Conservation (phyloP, 2,888 invertebrate species). For the Cryptus viduatorius region DNA sequence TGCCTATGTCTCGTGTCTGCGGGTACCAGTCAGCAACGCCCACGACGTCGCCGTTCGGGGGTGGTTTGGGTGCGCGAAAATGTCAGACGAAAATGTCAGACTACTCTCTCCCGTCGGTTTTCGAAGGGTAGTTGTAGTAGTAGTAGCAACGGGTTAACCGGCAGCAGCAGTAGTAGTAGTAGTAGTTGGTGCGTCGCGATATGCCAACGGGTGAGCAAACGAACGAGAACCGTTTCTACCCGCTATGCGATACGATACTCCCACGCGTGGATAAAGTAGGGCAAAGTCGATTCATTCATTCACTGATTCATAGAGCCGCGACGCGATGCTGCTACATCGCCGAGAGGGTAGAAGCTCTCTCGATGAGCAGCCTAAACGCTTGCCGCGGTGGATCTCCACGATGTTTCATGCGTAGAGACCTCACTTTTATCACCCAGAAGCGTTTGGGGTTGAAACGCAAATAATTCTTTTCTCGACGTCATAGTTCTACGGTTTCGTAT, state of each 20-base stretch:
- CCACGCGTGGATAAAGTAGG: constrained; percentile 79
- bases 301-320: constrained; percentile 69
- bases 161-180: not conserved
- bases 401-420: not conserved
- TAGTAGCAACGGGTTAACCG: not conserved
- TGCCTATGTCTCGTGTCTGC: constrained; percentile 55
- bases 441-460: constrained; percentile 14
- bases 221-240: constrained; percentile 51
- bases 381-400: no score
- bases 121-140: not conserved
- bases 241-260: constrained; percentile 75
- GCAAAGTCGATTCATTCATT: constrained; percentile 80
- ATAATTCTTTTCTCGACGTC: constrained; percentile 48
- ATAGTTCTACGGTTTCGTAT: constrained; percentile 3
- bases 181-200: not conserved
- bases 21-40: constrained; percentile 75
- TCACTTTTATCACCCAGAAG: constrained; percentile 4
- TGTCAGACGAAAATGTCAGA: constrained; percentile 75
- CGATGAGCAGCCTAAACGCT: not conserved
- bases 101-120: not conserved
- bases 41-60: constrained; percentile 78
- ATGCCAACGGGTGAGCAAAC: constrained; percentile 41
- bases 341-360: constrained; percentile 9
- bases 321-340: constrained; percentile 34
- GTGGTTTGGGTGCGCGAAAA: constrained; percentile 74